Evolutionary conservation across 2,113 vertebrate genomes (phyloP).

Genomic region (Hystrix brachyura): DNA sequence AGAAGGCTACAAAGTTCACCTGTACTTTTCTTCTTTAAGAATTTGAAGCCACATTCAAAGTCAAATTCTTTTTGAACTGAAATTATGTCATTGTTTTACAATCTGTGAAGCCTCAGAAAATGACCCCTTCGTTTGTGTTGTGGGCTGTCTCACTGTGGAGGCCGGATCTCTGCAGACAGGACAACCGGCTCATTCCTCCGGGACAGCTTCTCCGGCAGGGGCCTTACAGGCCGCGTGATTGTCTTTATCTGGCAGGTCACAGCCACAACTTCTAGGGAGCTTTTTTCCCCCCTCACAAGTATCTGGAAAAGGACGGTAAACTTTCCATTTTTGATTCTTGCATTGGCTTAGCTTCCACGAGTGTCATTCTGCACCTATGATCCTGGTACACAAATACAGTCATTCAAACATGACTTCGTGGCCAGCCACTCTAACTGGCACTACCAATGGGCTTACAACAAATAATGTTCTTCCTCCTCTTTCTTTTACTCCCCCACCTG

Average conservation of each 20-base stretch:
- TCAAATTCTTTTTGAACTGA: constrained; percentile 90
- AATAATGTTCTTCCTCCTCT: background rate
- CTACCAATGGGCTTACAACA: background rate
- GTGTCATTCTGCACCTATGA: background rate
- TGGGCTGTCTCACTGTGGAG: background rate
- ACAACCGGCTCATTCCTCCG: background rate
- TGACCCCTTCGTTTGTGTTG: background rate
- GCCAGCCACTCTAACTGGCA: background rate
- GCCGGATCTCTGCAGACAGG: background rate
- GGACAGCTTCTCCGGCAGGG: background rate
- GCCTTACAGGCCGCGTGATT: background rate
- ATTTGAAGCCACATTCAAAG: constrained; percentile 91
- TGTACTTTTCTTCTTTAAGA: constrained; percentile 91
- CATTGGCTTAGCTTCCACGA: background rate
- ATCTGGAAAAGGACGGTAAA: background rate
- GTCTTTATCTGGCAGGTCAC: background rate
- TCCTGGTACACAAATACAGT: background rate
- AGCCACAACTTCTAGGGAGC: background rate
- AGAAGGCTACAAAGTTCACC: constrained; percentile 90
- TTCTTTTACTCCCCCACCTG: background rate
- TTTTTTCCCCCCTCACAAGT: background rate
- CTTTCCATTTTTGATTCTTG: background rate
- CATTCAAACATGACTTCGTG: no score
- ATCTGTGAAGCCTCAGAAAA: constrained; percentile 88
- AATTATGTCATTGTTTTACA: constrained; percentile 90